Conservation (phyloP, 2,113 vertebrate species). For the Recurvirostra avosetta region DNA sequence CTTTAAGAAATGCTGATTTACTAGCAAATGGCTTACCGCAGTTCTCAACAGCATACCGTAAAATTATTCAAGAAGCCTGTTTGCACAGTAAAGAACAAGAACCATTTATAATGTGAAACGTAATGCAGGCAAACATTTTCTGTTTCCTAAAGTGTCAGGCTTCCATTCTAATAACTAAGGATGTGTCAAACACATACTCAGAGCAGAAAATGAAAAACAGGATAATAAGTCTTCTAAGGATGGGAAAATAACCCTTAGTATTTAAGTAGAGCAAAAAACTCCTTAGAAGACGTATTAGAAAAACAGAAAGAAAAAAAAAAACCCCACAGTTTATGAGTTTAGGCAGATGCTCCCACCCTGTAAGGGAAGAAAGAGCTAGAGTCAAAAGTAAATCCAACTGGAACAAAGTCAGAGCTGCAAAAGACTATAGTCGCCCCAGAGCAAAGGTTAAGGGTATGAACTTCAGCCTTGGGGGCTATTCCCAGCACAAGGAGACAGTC, state of each 20-base stretch:
- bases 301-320: not conserved
- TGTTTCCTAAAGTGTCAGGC: not conserved
- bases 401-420: not conserved
- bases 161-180: constrained; percentile 36
- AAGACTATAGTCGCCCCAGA: not conserved
- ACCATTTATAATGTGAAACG: constrained; percentile 21
- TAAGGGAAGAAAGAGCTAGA: not conserved
- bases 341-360: not conserved
- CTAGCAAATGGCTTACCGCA: not conserved
- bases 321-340: not conserved
- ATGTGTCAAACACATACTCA: constrained; percentile 29
- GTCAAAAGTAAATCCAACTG: not conserved
- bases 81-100: constrained; percentile 22
- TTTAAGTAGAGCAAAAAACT: not conserved
- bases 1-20: constrained; percentile 31
- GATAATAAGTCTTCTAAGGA: constrained; percentile 35
- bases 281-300: not conserved
- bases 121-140: constrained; percentile 39
- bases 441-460: not conserved
- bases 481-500: not conserved
- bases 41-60: not conserved
- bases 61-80: constrained; percentile 46
- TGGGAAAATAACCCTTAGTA: not conserved
- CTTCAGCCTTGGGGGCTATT: not conserved
- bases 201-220: constrained; percentile 31